Conservation (phyloP, 1,140 invertebrate species). For the Ostrea edulis region DNA sequence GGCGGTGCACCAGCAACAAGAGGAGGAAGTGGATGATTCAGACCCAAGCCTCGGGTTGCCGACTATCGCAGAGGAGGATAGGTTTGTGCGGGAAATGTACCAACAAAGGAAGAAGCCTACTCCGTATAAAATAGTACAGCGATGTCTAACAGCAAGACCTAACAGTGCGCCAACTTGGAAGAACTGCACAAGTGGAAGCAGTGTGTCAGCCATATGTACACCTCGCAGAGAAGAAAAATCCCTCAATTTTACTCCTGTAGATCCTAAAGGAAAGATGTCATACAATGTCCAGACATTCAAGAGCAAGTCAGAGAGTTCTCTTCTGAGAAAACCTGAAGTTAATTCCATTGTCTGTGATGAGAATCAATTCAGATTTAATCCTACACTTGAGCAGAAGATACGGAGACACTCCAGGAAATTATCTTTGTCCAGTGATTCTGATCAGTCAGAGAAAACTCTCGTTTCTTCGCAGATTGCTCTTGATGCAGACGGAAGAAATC, state of each 20-base stretch:
- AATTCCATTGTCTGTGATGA: background rate
- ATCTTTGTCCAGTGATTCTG: conserved; percentile 43
- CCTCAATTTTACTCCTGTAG: background rate
- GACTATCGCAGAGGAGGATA: conserved; percentile 47
- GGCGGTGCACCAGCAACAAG: background rate
- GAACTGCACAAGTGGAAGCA: conserved; percentile 31
- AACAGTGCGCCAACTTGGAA: conserved; percentile 37
- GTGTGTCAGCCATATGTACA: conserved; percentile 47
- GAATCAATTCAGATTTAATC: background rate
- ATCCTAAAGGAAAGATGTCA: background rate
- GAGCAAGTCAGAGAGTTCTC: conserved; percentile 15
- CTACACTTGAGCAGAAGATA: conserved; percentile 8
- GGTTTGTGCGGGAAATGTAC: conserved; percentile 41
- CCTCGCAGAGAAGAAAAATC: conserved; percentile 23
- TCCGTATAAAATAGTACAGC: conserved; percentile 35
- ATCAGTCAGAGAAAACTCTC: conserved; percentile 36
- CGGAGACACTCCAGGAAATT: background rate
- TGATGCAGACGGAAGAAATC: conserved; percentile 5
- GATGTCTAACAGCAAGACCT: conserved; percentile 7
- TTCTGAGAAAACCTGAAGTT: background rate
- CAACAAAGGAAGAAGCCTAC: conserved; percentile 38
- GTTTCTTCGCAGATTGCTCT: conserved; percentile 42
- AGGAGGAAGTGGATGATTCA: conserved; percentile 55
- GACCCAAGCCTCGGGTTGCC: conserved; percentile 55
- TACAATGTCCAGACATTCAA: background rate